A percentile compares a stretch with the other conserved stretches of the same genome.
phyloP scores from a whole-genome alignment of 1,140 invertebrate genomes.

The Pogonus chalceus region DNA sequence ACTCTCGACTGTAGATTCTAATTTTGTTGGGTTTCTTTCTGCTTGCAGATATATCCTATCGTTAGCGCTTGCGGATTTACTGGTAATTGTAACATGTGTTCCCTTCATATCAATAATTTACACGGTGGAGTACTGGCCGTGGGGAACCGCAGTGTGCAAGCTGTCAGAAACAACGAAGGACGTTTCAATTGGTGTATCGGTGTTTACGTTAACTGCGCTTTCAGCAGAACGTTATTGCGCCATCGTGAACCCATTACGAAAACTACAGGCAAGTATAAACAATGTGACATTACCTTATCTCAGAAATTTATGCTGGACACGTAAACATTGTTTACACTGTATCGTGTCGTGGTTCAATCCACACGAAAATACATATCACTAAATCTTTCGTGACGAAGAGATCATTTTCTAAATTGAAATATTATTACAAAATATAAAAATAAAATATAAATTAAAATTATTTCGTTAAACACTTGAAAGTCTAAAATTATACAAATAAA shows the following conservation, averaged over 20 bases:
- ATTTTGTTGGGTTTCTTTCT: too few species aligned
- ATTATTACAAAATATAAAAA: too few species aligned
- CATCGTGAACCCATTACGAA: conserved; percentile 77
- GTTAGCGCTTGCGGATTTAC: conserved; percentile 58
- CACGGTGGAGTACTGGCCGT: conserved; percentile 80
- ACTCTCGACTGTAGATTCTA: too few species aligned
- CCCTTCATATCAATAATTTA: conserved; percentile 82
- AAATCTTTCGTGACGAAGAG: too few species aligned
- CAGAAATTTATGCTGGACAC: neutral
- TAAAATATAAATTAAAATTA: too few species aligned
- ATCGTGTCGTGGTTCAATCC: too few species aligned
- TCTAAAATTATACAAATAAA: too few species aligned
- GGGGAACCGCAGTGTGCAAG: conserved; percentile 70
- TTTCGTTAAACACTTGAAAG: too few species aligned
- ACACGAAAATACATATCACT: too few species aligned
- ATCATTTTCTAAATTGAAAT: too few species aligned
- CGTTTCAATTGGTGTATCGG: conserved; percentile 83
- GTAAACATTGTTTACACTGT: neutral
- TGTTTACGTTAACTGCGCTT: conserved; percentile 84
- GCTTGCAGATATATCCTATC: conserved; percentile 55
- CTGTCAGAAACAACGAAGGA: conserved; percentile 83
- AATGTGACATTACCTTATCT: neutral
- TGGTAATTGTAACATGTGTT: conserved; percentile 76
- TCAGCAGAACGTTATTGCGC: conserved; percentile 85
- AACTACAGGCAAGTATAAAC: conserved; percentile 44